Conservation (phyloP, 2,113 vertebrate species). For the Pterocles burchelli region DNA sequence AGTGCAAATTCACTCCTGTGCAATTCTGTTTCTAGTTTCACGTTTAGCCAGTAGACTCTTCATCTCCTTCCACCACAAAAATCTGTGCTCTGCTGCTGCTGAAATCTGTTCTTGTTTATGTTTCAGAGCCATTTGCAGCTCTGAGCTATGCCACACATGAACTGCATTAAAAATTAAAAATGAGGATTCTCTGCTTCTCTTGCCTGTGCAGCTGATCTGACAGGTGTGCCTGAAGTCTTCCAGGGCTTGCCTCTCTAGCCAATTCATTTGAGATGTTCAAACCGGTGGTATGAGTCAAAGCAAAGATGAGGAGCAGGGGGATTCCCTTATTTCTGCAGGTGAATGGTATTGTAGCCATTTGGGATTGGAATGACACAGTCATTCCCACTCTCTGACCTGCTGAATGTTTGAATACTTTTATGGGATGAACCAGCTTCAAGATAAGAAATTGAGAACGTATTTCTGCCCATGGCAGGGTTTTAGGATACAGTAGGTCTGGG, state of each 20-base stretch:
- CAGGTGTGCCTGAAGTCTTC: background rate
- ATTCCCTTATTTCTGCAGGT: background rate
- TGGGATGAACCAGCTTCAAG: background rate
- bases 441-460: background rate
- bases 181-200: background rate
- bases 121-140: background rate
- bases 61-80: background rate
- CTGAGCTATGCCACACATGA: background rate
- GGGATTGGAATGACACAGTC: background rate
- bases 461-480: background rate
- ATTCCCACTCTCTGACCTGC: background rate
- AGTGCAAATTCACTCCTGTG: background rate
- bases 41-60: background rate
- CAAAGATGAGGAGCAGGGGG: background rate
- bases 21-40: background rate
- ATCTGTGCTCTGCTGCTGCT: background rate
- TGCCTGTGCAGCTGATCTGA: background rate
- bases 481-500: background rate
- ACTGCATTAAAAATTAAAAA: background rate
- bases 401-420: background rate
- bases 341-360: background rate
- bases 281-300: background rate
- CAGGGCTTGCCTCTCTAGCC: background rate
- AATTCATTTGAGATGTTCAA: background rate
- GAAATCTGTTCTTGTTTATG: background rate